These are phyloP conservation scores for Yponomeuta evonymella DNA, from an alignment of 2,888 invertebrate species.

Conservation along the genomic window DNA sequence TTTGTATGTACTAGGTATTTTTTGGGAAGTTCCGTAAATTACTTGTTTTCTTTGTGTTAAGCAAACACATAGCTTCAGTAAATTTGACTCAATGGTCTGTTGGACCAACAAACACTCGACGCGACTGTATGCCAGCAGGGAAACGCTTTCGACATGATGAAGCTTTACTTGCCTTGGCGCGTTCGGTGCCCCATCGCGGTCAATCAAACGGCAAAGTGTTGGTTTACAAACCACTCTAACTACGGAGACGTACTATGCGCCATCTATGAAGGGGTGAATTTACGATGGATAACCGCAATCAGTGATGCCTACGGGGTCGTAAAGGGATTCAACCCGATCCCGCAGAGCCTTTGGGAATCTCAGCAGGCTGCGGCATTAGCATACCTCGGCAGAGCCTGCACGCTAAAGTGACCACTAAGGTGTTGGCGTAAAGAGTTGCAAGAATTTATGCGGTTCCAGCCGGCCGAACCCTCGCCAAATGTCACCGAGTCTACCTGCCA, in stretches of 20 bases:
- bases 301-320: conserved; percentile 32
- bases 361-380: conserved; percentile 31
- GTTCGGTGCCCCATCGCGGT: background rate
- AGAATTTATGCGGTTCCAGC: background rate
- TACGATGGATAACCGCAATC: conserved; percentile 31
- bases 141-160: background rate
- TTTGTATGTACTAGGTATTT: no score
- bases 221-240: background rate
- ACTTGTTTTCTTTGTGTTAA: no score
- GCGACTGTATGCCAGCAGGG: background rate
- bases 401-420: background rate
- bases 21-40: no score
- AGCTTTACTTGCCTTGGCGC: background rate
- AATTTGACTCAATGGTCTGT: no score
- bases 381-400: conserved; percentile 19
- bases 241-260: conserved; percentile 1
- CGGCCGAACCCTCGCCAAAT: conserved; percentile 42
- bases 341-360: conserved; percentile 26
- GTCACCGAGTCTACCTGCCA: conserved; percentile 40
- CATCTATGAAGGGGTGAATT: conserved; percentile 26
- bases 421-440: background rate
- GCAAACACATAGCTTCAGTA: no score
- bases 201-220: conserved; percentile 3
- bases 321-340: conserved; percentile 33
- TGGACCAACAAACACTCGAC: background rate